Evolutionary conservation across 2,113 vertebrate species (phyloP).

Genomic region (Falcunculus frontatus): DNA sequence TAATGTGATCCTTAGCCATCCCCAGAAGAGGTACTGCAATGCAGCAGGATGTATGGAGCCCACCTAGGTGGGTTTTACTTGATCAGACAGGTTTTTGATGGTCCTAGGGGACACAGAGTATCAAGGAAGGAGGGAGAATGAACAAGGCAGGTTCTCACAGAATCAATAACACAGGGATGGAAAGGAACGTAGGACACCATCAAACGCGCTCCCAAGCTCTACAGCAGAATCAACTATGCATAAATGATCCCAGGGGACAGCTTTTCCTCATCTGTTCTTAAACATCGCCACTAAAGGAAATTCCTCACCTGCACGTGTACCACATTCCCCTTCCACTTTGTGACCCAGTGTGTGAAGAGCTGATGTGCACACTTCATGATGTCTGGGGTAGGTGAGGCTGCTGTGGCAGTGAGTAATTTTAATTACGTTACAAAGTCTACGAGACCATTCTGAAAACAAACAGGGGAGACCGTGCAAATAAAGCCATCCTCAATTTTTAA

Average conservation of each 20-base stretch:
- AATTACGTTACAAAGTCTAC: background rate
- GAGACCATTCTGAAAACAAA: background rate
- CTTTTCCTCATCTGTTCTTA: background rate
- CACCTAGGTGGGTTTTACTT: background rate
- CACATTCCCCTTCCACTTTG: background rate
- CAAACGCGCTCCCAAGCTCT: background rate
- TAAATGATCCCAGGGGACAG: background rate
- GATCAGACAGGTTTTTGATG: background rate
- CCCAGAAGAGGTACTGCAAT: background rate
- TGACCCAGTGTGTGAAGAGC: background rate
- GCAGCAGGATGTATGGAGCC: background rate
- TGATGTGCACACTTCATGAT: background rate
- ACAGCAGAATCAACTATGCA: background rate
- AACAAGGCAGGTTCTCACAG: background rate
- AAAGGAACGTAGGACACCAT: background rate
- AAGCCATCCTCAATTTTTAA: background rate
- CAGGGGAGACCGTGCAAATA: background rate
- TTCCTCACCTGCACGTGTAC: background rate
- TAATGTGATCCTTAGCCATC: background rate
- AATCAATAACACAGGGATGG: background rate
- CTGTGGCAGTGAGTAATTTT: background rate
- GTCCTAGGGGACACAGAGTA: background rate
- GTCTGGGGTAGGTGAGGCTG: background rate
- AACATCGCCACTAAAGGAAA: background rate
- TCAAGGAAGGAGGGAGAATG: background rate